A percentile compares a stretch with the other conserved stretches of the same genome.
These are phyloP conservation scores for Nemopilema nomurai DNA, from an alignment of 30 jellyfish, hydroid and myxozoan genomes.

Conservation along the genomic window DNA sequence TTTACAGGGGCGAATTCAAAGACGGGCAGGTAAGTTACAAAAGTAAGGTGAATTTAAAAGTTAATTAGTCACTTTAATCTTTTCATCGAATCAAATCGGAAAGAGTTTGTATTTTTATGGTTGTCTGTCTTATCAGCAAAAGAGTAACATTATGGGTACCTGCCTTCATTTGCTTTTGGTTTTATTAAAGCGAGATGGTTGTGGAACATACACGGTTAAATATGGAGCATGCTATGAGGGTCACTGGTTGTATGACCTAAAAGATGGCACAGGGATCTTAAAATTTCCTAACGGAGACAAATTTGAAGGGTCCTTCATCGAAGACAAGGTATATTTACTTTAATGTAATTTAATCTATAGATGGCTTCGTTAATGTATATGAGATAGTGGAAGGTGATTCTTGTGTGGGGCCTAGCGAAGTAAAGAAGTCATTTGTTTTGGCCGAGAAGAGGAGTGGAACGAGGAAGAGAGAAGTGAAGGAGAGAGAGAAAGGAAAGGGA, in stretches of 20 bases:
- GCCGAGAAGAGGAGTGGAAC: no score
- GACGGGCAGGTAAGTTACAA: slow-evolving; percentile 67
- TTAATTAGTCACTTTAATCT: background rate
- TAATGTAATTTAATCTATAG: no score
- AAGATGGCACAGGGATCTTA: slow-evolving; percentile 84
- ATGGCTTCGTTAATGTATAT: no score
- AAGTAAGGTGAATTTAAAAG: background rate
- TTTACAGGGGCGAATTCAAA: slow-evolving; percentile 80
- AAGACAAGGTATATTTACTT: slow-evolving; percentile 89
- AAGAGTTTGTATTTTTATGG: no score
- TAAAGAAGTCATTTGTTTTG: no score
- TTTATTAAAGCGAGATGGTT: slow-evolving; percentile 67
- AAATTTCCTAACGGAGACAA: slow-evolving; percentile 78
- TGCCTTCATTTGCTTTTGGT: background rate
- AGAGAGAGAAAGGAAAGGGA: no score
- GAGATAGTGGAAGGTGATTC: no score
- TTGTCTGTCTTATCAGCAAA: background rate
- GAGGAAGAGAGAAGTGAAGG: no score
- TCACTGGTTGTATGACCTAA: slow-evolving; percentile 81
- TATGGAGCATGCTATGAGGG: slow-evolving; percentile 78
- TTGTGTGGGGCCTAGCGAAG: no score
- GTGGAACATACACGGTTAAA: slow-evolving; percentile 51
- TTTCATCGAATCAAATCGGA: no score
- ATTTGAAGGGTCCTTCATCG: slow-evolving; percentile 87
- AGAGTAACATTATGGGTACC: background rate